Base-by-base conservation (phyloP, 2,797 vertebrate species). In the Xenentodon cancila region DNA sequence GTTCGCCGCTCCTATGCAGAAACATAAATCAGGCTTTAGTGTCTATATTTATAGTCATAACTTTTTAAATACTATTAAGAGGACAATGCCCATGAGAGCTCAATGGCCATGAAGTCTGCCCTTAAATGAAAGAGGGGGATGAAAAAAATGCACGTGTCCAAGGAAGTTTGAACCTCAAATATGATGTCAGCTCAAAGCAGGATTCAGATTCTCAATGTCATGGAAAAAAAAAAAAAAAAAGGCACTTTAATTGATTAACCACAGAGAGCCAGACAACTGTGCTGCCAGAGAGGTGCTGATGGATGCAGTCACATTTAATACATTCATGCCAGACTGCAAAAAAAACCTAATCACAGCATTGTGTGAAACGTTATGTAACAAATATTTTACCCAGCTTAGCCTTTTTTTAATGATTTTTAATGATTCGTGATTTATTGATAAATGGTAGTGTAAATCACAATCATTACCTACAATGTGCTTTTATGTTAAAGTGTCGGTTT, bases 181-280 rank as follows among this genome's bases (percentile, higher is more conserved):
- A 88, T 93, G 92, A 93, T 90, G 85, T 92, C 94, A 92, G 90
- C 88, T 88, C 87, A 89, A 89, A 92, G 90, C 84, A 73, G 76
- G 85, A 80, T 91, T 93, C 91, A 90, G 88, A 84, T 90, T 92
- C 89, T 94, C 92, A 86, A 89, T 92, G 83, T 88, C 88, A 86
- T 50, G 9, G 84, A 88, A 87, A 82, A 90, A 64, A 69, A 54
- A 90, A 84, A 83, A 74, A 70, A 13, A 75, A 84, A 82, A 85
- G 86, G 89, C 92, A 93, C 91, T 93, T 92, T 91, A 92, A 88
- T 84, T 91, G 91, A 92, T 94, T 93, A 93, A 92, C 91, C 84
- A 88, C 71, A 18, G 56, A 77, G 78, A 86, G 86, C 87, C 87
- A 87, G 85, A 88, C 87, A 74, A 87, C 83, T 77, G 79, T 15